These are phyloP conservation scores for Cololabis saira DNA, from an alignment of 2,113 vertebrate genomes.

Conservation along the genomic window DNA sequence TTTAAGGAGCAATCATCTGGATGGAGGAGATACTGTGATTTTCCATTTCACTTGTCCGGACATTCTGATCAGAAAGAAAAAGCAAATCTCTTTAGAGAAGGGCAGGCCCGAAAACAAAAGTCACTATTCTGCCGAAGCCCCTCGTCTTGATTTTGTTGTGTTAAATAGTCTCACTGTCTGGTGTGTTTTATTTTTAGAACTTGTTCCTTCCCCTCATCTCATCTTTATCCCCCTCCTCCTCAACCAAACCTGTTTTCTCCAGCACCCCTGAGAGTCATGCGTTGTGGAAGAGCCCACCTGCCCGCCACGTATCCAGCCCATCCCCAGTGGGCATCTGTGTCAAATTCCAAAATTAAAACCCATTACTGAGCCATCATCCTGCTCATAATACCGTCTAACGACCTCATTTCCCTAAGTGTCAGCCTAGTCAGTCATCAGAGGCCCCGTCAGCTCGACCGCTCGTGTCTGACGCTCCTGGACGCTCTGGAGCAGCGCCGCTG, in stretches of 20 bases:
- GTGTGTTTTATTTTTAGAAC: constrained; percentile 78
- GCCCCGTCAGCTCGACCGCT: constrained; percentile 72
- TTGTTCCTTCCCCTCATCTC: constrained; percentile 17
- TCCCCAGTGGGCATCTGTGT: constrained; percentile 84
- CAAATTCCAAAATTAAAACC: constrained; percentile 87
- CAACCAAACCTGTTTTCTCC: constrained; percentile 19
- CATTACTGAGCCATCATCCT: constrained; percentile 89
- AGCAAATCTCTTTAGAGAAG: constrained; percentile 30
- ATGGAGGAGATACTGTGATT: constrained; percentile 26
- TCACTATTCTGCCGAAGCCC: constrained; percentile 35
- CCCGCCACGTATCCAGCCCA: constrained; percentile 83
- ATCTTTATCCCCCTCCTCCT: background rate
- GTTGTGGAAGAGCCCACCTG: constrained; percentile 83
- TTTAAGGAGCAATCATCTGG: constrained; percentile 40
- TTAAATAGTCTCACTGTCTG: constrained; percentile 71
- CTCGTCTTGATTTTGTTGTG: constrained; percentile 40
- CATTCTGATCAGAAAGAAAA: constrained; percentile 23
- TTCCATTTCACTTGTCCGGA: constrained; percentile 28
- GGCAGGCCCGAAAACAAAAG: constrained; percentile 52
- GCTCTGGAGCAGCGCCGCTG: constrained; percentile 61
- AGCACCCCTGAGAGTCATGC: constrained; percentile 63
- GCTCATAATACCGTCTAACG: constrained; percentile 87
- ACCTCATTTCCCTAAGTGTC: constrained; percentile 92
- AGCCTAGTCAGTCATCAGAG: constrained; percentile 74
- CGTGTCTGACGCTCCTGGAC: constrained; percentile 55